Conservation (phyloP, 2,113 vertebrate genomes). For the Porphyrio hochstetteri region DNA sequence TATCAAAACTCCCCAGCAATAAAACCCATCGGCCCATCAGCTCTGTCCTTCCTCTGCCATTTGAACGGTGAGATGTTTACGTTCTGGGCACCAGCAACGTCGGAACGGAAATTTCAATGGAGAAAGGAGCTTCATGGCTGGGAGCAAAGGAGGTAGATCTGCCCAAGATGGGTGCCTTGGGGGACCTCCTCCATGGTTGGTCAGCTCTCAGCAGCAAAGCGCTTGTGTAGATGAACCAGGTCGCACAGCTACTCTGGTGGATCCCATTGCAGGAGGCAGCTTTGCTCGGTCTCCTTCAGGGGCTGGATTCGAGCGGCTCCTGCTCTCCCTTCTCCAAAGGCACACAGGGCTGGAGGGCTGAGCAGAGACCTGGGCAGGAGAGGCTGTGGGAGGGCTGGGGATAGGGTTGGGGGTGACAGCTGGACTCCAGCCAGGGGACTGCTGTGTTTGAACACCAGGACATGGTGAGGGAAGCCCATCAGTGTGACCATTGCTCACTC, state of each 20-base stretch:
- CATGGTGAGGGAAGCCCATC: rapidly evolving
- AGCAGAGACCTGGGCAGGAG: background rate
- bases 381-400: background rate
- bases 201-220: background rate
- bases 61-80: background rate
- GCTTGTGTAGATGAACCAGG: background rate
- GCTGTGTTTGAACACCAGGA: background rate
- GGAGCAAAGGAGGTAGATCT: background rate
- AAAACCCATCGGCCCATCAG: background rate
- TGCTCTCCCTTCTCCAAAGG: background rate
- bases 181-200: background rate
- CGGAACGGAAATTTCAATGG: background rate
- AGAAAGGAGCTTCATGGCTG: background rate
- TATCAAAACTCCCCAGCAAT: background rate
- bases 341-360: background rate
- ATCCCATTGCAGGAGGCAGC: background rate
- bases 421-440: background rate
- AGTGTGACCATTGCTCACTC: background rate
- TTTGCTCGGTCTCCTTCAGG: background rate
- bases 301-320: background rate
- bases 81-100: background rate
- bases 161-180: background rate
- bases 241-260: background rate
- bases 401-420: rapidly evolving
- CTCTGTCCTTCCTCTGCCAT: background rate